Evolutionary conservation across 2,113 vertebrate species (phyloP).

Genomic region (Girardinichthys multiradiatus): DNA sequence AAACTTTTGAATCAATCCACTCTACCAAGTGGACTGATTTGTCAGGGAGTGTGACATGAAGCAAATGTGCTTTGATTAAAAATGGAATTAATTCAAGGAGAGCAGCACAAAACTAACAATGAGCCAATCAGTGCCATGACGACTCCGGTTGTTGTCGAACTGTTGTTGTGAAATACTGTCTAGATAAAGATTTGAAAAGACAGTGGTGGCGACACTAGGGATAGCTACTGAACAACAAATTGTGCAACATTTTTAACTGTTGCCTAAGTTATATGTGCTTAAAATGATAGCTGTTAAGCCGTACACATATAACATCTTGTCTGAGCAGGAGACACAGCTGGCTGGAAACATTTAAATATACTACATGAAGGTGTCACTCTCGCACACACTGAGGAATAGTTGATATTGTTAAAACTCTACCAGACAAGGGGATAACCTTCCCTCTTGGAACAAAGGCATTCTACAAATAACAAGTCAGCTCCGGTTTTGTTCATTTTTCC

Average conservation of each 20-base stretch:
- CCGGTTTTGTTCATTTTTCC: no score
- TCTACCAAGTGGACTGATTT: background rate
- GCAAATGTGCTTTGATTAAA: background rate
- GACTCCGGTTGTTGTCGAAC: background rate
- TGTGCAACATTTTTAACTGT: background rate
- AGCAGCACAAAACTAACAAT: background rate
- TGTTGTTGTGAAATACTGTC: background rate
- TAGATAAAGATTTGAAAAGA: background rate
- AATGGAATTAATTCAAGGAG: background rate
- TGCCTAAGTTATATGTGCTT: background rate
- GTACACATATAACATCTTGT: no score
- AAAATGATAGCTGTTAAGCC: background rate
- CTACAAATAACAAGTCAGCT: no score
- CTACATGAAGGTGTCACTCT: no score
- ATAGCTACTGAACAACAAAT: background rate
- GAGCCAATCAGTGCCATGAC: background rate
- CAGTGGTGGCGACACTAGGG: background rate
- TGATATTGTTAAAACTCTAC: no score
- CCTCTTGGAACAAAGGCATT: no score
- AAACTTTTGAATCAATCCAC: background rate
- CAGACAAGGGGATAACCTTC: no score
- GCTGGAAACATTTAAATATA: no score
- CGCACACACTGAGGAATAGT: no score
- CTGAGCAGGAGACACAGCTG: no score
- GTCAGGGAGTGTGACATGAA: background rate